Conservation (phyloP, 2,888 invertebrate genomes). For the Nemotelus pantherinus region DNA sequence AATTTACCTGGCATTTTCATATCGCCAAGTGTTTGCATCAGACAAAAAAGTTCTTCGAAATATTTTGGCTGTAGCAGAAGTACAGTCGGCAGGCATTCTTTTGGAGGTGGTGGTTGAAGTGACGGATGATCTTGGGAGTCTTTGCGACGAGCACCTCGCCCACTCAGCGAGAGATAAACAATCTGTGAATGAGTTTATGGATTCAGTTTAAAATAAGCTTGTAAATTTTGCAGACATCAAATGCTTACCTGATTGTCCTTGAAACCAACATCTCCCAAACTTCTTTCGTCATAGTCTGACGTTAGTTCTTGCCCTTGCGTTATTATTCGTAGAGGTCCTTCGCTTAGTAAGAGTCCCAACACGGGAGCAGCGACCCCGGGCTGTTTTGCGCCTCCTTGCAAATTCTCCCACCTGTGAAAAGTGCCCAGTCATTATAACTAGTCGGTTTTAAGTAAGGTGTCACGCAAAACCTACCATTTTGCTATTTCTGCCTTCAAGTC, state of each 20-base stretch:
- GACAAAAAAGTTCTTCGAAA: slow-evolving; percentile 88
- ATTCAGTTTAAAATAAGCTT: neutral
- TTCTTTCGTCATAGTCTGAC: slow-evolving; percentile 91
- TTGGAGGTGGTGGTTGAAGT: slow-evolving; percentile 85
- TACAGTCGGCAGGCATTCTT: slow-evolving; percentile 86
- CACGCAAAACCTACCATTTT: slow-evolving; percentile 72
- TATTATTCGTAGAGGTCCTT: slow-evolving; percentile 90
- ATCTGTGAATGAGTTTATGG: slow-evolving; percentile 66
- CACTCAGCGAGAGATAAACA: slow-evolving; percentile 90
- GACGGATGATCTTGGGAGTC: slow-evolving; percentile 79
- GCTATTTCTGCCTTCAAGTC: slow-evolving; percentile 93
- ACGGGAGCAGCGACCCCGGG: slow-evolving; percentile 67
- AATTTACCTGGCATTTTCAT: slow-evolving; percentile 82
- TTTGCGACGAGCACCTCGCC: slow-evolving; percentile 68
- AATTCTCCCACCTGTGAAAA: slow-evolving; percentile 73
- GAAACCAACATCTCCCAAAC: slow-evolving; percentile 89
- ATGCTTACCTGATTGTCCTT: slow-evolving; percentile 84
- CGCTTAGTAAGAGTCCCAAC: slow-evolving; percentile 75
- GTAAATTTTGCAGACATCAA: too few relatives aligned
- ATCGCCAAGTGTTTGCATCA: slow-evolving; percentile 90
- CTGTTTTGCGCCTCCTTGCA: slow-evolving; percentile 62
- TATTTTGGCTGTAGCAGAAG: slow-evolving; percentile 85
- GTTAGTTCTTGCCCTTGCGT: slow-evolving; percentile 93
- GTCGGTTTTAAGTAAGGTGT: neutral
- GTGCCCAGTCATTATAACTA: neutral